A percentile compares a stretch with the other conserved stretches of the same genome.
phyloP scores from a whole-genome alignment of 23 tunicate genomes.

The Aplidium turbinatum region DNA sequence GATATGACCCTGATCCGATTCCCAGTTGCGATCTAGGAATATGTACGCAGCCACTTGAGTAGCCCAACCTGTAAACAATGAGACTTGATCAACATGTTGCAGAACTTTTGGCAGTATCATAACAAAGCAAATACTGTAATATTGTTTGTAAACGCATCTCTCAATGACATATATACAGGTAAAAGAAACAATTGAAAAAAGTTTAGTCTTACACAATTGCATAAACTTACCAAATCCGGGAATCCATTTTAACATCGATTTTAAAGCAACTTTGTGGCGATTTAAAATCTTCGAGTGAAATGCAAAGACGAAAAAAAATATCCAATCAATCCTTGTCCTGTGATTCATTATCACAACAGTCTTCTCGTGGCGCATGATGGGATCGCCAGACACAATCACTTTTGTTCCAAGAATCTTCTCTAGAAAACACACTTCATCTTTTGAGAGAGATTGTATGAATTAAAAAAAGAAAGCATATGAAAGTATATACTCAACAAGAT shows the following conservation, averaged over 20 bases:
- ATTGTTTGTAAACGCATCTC: not conserved
- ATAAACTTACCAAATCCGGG: slow-evolving; percentile 81
- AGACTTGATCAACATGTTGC: not conserved
- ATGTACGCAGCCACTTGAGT: slow-evolving; percentile 90
- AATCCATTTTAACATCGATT: slow-evolving; percentile 81
- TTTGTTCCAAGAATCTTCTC: slow-evolving; percentile 78
- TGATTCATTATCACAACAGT: slow-evolving; percentile 89
- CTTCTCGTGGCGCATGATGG: slow-evolving; percentile 74
- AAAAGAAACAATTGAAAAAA: not conserved
- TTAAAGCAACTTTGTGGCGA: slow-evolving; percentile 81
- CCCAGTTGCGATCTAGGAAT: slow-evolving; percentile 97
- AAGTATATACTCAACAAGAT: too few species aligned
- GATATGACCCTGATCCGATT: slow-evolving; percentile 80
- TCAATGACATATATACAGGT: not conserved
- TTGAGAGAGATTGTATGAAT: too few species aligned
- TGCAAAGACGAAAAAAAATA: slow-evolving; percentile 67
- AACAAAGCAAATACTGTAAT: not conserved
- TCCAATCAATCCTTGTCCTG: slow-evolving; percentile 94
- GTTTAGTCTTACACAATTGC: not conserved
- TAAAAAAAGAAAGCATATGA: too few species aligned
- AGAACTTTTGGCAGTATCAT: not conserved
- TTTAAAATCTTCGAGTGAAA: slow-evolving; percentile 76
- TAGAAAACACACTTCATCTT: too few species aligned
- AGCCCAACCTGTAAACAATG: slow-evolving; percentile 86
- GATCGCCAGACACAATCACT: slow-evolving; percentile 87